A percentile compares a stretch with the other conserved stretches of the same genome.
Evolutionary conservation across 2,113 vertebrate genomes (phyloP).

Genomic region (Plecturocebus donacophilus): DNA sequence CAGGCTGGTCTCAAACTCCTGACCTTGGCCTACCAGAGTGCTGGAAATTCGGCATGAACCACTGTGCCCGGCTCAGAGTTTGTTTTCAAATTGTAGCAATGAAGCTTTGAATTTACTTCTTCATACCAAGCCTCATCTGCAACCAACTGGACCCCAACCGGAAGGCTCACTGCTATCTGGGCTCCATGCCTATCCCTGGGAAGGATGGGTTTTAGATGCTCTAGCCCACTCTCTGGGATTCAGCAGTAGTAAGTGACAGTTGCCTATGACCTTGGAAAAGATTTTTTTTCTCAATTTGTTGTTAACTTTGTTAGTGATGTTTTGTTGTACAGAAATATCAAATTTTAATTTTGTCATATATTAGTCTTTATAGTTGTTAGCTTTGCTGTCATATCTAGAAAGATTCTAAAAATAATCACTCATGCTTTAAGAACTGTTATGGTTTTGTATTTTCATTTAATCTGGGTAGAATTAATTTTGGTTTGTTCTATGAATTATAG

Average conservation of each 20-base stretch:
- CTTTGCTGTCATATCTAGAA: slow-evolving; percentile 29
- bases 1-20: too few relatives aligned
- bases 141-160: background rate
- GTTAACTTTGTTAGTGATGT: slow-evolving; percentile 22
- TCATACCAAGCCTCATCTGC: background rate
- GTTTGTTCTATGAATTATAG: slow-evolving; percentile 2
- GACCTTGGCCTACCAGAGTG: too few relatives aligned
- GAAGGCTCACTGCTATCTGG: background rate
- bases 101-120: background rate
- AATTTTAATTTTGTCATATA: slow-evolving; percentile 4
- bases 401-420: slow-evolving; percentile 19
- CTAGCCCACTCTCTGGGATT: background rate
- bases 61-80: too few relatives aligned
- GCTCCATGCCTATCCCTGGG: background rate
- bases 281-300: background rate
- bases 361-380: background rate
- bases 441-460: slow-evolving; percentile 61
- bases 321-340: slow-evolving; percentile 37
- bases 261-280: background rate
- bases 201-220: background rate
- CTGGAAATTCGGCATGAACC: too few relatives aligned
- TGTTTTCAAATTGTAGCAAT: background rate
- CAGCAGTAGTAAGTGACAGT: background rate
- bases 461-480: slow-evolving; percentile 55
- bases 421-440: background rate